Evolutionary conservation across 2,797 vertebrate genomes (phyloP).

Genomic region (Fratercula arctica): DNA sequence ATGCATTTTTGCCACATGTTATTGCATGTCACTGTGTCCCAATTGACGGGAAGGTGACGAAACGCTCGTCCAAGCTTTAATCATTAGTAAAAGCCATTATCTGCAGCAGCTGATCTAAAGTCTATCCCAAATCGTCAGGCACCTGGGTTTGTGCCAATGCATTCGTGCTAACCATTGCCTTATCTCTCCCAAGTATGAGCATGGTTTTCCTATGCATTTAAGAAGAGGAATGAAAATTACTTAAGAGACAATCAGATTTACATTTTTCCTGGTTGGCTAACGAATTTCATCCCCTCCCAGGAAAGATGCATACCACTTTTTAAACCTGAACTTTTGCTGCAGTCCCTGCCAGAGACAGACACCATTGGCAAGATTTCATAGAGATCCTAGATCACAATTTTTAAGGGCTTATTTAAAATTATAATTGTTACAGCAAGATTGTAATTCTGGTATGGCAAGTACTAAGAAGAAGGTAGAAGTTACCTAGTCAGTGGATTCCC

Average conservation of each 20-base stretch:
- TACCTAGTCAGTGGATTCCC: conserved; percentile 98
- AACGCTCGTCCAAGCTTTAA: conserved; percentile 22
- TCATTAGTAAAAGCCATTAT: conserved; percentile 64
- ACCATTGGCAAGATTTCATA: background rate
- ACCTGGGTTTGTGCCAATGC: conserved; percentile 35
- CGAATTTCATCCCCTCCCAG: background rate
- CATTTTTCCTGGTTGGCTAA: background rate
- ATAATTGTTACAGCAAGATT: conserved; percentile 14
- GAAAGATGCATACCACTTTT: background rate
- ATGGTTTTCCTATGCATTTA: background rate
- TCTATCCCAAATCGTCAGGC: background rate
- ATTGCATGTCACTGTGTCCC: conserved; percentile 28
- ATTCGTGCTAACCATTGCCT: background rate
- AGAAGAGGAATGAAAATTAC: conserved; percentile 7
- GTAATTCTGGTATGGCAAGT: background rate
- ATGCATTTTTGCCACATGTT: conserved; percentile 10
- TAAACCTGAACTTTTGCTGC: background rate
- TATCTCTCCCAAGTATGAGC: background rate
- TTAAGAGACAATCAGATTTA: background rate
- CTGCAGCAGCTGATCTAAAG: conserved; percentile 14
- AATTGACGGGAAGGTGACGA: conserved; percentile 22
- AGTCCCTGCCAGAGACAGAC: background rate
- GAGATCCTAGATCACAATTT: background rate
- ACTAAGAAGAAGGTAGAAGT: conserved; percentile 34
- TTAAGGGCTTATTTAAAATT: conserved; percentile 30